Conservation (phyloP, 2,888 invertebrate genomes). For the Volucella inanis region DNA sequence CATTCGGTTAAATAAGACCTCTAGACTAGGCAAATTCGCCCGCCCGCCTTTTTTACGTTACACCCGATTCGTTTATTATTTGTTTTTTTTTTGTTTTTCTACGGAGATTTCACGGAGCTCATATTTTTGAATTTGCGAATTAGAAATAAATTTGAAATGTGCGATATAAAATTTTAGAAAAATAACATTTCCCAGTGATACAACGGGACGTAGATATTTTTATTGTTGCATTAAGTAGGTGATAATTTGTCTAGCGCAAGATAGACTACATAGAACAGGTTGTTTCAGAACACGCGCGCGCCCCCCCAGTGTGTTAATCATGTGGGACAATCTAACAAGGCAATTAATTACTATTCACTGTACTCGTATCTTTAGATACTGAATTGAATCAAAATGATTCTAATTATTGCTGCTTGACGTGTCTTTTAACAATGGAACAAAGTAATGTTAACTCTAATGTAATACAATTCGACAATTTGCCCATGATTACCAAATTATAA, state of each 20-base stretch:
- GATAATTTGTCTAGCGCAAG: slow-evolving; percentile 39
- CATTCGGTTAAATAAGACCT: slow-evolving; percentile 78
- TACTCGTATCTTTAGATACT: slow-evolving; percentile 38
- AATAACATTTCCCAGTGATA: slow-evolving; percentile 11
- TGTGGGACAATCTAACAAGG: slow-evolving; percentile 71
- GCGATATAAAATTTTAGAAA: slow-evolving; percentile 26
- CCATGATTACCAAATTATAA: slow-evolving; percentile 35
- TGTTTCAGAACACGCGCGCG: slow-evolving; percentile 48
- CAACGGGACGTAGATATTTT: slow-evolving; percentile 63
- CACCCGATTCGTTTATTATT: slow-evolving; percentile 25
- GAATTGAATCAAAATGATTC: slow-evolving; percentile 45
- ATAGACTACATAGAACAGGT: slow-evolving; percentile 63
- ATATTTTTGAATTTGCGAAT: slow-evolving; percentile 24
- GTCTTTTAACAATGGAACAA: slow-evolving; percentile 37
- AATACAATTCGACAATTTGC: slow-evolving; percentile 39
- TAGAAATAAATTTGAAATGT: slow-evolving; percentile 37
- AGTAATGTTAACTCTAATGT: slow-evolving; percentile 17
- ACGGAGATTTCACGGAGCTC: neutral
- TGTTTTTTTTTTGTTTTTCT: slow-evolving; percentile 16
- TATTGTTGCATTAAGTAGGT: slow-evolving; percentile 26
- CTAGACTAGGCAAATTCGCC: slow-evolving; percentile 33
- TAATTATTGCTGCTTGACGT: slow-evolving; percentile 8
- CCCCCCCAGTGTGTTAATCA: slow-evolving; percentile 40
- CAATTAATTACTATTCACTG: slow-evolving; percentile 64
- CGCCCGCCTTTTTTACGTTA: slow-evolving; percentile 62